Conservation (phyloP, 2,797 vertebrate genomes). For the Coendou prehensilis region DNA sequence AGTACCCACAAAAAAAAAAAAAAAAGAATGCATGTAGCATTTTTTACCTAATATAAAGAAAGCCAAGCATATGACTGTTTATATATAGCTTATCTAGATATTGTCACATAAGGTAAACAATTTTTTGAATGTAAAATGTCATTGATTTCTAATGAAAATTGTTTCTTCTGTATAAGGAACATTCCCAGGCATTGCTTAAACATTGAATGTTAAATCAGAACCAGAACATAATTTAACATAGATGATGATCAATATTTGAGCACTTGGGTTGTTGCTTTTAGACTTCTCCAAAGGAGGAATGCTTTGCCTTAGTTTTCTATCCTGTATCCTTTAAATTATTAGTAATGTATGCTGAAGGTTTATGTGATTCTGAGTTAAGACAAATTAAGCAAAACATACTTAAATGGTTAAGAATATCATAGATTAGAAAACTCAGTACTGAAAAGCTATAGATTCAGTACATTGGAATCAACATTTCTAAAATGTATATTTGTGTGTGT, state of each 20-base stretch:
- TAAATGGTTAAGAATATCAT: neutral
- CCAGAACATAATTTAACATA: neutral
- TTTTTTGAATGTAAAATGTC: neutral
- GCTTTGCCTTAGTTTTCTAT: neutral
- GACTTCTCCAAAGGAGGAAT: neutral
- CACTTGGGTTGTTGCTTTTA: neutral
- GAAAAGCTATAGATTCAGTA: neutral
- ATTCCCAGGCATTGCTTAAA: neutral
- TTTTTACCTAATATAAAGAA: neutral
- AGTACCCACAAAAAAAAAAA: too few relatives aligned
- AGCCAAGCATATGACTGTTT: neutral
- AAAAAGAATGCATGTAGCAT: neutral
- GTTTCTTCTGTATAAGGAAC: neutral
- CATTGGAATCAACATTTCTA: neutral
- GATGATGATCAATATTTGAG: neutral
- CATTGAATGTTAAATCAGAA: neutral
- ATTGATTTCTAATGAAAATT: neutral
- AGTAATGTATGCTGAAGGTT: neutral
- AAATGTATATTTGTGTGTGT: neutral
- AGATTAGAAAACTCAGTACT: neutral
- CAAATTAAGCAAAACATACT: neutral
- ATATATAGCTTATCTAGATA: neutral
- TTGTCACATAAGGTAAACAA: neutral
- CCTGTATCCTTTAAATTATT: slow-evolving; percentile 16
- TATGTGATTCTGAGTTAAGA: neutral